Conservation (phyloP, 2,797 vertebrate genomes). For the Megalops cyprinoides region DNA sequence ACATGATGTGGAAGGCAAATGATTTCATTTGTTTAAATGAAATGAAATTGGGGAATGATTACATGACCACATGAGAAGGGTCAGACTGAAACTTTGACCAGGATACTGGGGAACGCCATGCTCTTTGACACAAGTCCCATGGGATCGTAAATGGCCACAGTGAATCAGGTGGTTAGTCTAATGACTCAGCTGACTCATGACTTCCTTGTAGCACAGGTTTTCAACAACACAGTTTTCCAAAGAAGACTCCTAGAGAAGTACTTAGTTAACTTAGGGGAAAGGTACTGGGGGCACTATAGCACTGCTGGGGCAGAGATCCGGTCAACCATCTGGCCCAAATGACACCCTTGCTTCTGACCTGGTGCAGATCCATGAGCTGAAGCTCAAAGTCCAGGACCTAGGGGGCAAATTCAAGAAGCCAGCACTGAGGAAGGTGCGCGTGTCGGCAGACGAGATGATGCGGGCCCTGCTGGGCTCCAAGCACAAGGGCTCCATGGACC, state of each 20-base stretch:
- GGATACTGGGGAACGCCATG: not conserved
- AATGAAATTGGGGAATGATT: not conserved
- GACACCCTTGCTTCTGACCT: not conserved
- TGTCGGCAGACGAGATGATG: conserved; percentile 66
- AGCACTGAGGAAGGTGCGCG: conserved; percentile 61
- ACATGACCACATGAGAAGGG: not conserved
- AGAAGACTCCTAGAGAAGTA: too few species aligned
- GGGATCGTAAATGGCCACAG: not conserved
- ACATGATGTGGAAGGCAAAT: too few species aligned
- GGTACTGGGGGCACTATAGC: not conserved
- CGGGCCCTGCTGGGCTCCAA: conserved; percentile 63
- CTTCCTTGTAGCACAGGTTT: too few species aligned
- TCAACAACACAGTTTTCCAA: too few species aligned
- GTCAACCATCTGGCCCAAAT: not conserved
- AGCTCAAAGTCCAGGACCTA: conserved; percentile 61
- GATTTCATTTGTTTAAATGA: not conserved
- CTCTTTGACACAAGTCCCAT: not conserved
- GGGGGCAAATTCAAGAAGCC: conserved; percentile 68
- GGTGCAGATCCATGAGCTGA: conserved; percentile 60
- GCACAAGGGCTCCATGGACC: conserved; percentile 64
- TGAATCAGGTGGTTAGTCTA: too few species aligned
- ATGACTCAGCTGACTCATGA: too few species aligned
- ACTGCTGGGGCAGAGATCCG: not conserved
- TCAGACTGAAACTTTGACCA: not conserved
- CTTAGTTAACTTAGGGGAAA: too few species aligned